phyloP scores from a whole-genome alignment of 2,797 vertebrate genomes.

The Neosilurus hyrtlii region DNA sequence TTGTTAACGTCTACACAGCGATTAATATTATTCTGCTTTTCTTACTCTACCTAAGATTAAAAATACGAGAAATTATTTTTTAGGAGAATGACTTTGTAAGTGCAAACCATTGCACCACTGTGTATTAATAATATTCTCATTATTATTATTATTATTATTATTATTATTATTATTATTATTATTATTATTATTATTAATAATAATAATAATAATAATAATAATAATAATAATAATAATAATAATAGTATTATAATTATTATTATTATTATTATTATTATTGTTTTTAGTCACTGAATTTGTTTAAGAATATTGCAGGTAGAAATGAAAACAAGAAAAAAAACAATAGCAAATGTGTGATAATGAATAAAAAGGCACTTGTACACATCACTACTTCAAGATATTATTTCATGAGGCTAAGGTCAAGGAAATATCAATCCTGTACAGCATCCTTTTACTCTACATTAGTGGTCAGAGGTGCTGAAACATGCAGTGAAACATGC shows the following conservation, averaged over 20 bases:
- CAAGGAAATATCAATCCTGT: neutral
- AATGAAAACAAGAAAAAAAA: neutral
- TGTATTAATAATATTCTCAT: neutral
- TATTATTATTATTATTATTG: no score
- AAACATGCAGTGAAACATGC: neutral
- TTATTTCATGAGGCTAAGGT: neutral
- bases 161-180: no score
- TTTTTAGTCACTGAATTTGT: neutral
- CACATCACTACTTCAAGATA: neutral
- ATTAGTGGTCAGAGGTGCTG: neutral
- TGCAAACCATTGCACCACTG: neutral
- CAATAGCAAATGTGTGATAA: neutral
- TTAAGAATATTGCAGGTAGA: neutral
- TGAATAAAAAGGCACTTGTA: neutral
- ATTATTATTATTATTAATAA: no score
- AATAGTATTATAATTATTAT: no score
- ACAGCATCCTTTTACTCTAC: neutral
- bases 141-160: no score
- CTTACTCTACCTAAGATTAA: neutral
- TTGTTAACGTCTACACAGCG: neutral
- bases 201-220: no score
- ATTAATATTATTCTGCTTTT: neutral
- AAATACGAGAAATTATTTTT: neutral
- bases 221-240: no score
- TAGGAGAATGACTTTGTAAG: neutral